phyloP scores from a whole-genome alignment of 2,797 vertebrate genomes.

The Macroramphosus scolopax region DNA sequence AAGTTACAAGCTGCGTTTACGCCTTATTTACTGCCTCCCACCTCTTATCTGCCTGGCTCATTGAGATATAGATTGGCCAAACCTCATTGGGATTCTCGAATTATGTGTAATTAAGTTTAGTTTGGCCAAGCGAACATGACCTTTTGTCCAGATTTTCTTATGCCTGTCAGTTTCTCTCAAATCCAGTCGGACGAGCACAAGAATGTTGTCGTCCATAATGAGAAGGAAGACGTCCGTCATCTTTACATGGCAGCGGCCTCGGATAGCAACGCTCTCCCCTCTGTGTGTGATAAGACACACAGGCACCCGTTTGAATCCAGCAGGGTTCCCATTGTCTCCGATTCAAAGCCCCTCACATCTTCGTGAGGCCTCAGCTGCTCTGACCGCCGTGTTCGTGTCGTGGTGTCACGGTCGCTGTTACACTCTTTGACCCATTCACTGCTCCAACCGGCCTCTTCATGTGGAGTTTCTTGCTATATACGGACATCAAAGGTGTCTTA shows the following conservation, averaged over 20 bases:
- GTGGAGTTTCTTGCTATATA: no score
- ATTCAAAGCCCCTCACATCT: no score
- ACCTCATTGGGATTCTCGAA: conserved; percentile 66
- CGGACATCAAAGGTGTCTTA: no score
- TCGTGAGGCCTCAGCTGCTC: no score
- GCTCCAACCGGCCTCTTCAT: no score
- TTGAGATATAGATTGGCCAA: conserved; percentile 70
- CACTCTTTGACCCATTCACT: no score
- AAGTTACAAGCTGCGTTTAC: conserved; percentile 68
- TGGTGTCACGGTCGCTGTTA: no score
- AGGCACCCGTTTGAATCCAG: no score
- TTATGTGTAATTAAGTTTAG: conserved; percentile 72
- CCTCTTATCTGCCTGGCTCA: conserved; percentile 50
- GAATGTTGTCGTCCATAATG: conserved; percentile 3
- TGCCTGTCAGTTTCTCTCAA: conserved; percentile 11
- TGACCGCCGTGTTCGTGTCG: no score
- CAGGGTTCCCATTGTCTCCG: no score
- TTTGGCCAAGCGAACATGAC: conserved; percentile 57
- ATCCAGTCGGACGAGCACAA: conserved; percentile 6
- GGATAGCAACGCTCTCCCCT: no score
- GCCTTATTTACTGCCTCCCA: conserved; percentile 56
- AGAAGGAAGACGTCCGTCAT: conserved; percentile 4
- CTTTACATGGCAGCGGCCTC: not conserved
- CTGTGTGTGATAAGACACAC: no score
- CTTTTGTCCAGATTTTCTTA: conserved; percentile 44